Base-by-base conservation (phyloP, 2,888 invertebrate species). In the Zonitis immaculata region DNA sequence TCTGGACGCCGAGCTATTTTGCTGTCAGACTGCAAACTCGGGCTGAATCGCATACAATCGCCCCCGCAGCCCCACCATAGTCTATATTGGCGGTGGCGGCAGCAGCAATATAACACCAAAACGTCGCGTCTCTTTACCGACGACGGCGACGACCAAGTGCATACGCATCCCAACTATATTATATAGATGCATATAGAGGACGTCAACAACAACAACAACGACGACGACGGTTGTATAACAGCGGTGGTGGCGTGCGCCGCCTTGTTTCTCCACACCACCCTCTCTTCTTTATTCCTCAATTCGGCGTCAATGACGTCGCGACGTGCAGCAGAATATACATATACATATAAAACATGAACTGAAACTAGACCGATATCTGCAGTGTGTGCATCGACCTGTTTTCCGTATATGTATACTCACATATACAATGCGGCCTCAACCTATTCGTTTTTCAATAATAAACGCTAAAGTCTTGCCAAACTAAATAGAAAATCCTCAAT, bases 1-100 rank as follows among this genome's bases (percentile, higher is more conserved):
- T 75, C 76, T 74, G 76, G 35, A 35, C 35, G 35, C 35, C 35
- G 35, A 35, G 35, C 35, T 35, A 74, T 71, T 47, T 58, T 58
- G 58, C 54, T 72, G 73, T 72, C 74, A 73, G 74, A 48, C 46
- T 73, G 72, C 72, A 74, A 73, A 71, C 73, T 64, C 61, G 61
- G 61, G 57, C 54, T 53, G 57, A 53, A 56, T 59, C 60, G 62
- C 61, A 50, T 50, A 54, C 54, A 56, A 51, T 58, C 59, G 59
- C 64, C 62, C 62, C 62, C 62, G 61, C 59, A 49, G 47, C 58
- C 55, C 60, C 60, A 52, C 62, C 55, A 52, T 42, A 44, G 42
- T 43, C 48, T 35, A 45, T 45, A 47, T 56, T 47, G 47, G 50
- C 47, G 14, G 18, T 27, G 14, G 26, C 26, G 46, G 28, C 45